Base-by-base conservation (phyloP, 2,113 vertebrate genomes). In the Leiothrix lutea region DNA sequence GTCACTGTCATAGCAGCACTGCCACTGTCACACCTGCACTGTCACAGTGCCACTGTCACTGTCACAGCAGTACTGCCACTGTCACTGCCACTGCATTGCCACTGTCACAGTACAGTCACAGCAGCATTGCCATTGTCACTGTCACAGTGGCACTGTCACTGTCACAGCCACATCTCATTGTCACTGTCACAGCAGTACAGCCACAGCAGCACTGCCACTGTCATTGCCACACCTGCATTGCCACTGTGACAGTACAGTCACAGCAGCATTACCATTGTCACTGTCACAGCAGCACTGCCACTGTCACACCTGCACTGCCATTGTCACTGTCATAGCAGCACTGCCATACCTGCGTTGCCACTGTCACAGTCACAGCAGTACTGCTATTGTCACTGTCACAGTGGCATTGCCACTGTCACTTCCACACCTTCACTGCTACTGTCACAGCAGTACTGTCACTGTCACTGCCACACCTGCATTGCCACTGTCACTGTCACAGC, bases 301-400 rank as follows among this genome's bases (percentile, higher is more conserved):
- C 47, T 48, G 84, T 8, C 51, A 29, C 16, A 29, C 3, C 51
- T 11, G 51, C 51, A 53, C 16, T 7, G 28, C 2, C 51, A 4
- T 38, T 42, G 47, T 48, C n/a, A n/a, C n/a, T n/a, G n/a, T n/a
- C 47, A 38, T 10, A 38, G 36, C 36, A 38, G 36, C 10, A 4
- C 44, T 25, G 71, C 5, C 54, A 2, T 73, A 78, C 90, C 83
- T 38, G 36, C 1, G 6, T 21, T 57, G 33, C 1, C 40, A 31
- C 40, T 23, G n/a, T n/a, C n/a, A n/a, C 36, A 38, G 53, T 14
- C 54, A n/a, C 56, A 35, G 29, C 29, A 8, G 29, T 10, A 14
- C 17, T 24, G 6, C 0, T 15, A 14, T 19, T 14, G 58, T 3
- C 67, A 3, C 36, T 26, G 83, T 6, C 47, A 2, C 29, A 3